Percentiles rank a stretch among this genome's conserved stretches.
Conservation (phyloP, 2,797 vertebrate species). For the Nannoperca australis region DNA sequence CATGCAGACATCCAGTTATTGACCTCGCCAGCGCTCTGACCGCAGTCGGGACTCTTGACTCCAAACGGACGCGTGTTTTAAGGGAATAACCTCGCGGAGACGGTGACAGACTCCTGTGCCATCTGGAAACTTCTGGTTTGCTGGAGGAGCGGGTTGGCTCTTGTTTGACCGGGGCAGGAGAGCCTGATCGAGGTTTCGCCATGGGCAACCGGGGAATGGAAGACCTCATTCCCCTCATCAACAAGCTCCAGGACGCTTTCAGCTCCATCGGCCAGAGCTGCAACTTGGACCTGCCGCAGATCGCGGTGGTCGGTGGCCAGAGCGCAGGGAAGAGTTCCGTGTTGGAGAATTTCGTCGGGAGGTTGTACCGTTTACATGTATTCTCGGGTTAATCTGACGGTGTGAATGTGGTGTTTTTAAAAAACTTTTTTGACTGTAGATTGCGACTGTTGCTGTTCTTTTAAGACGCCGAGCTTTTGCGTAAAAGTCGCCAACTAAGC, state of each 20-base stretch:
- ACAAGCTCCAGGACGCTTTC: slow-evolving; percentile 97
- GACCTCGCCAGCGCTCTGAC: background rate
- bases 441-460: background rate
- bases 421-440: background rate
- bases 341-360: slow-evolving; percentile 95
- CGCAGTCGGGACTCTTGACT: background rate
- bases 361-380: slow-evolving; percentile 80
- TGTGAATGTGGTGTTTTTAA: background rate
- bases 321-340: slow-evolving; percentile 98
- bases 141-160: slow-evolving; percentile 27
- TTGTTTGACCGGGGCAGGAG: slow-evolving; percentile 28
- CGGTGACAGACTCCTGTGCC: background rate
- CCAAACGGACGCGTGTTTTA: background rate
- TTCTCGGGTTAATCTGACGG: background rate
- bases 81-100: background rate
- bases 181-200: slow-evolving; percentile 63
- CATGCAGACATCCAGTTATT: background rate
- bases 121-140: slow-evolving; percentile 60
- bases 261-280: slow-evolving; percentile 96
- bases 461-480: slow-evolving; percentile 6
- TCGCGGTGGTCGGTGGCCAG: slow-evolving; percentile 97
- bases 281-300: slow-evolving; percentile 95
- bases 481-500: slow-evolving; percentile 70
- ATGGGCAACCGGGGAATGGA: slow-evolving; percentile 99
- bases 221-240: slow-evolving; percentile 95